phyloP scores from a whole-genome alignment of 2,797 vertebrate genomes.

The Crenuchus spilurus region DNA sequence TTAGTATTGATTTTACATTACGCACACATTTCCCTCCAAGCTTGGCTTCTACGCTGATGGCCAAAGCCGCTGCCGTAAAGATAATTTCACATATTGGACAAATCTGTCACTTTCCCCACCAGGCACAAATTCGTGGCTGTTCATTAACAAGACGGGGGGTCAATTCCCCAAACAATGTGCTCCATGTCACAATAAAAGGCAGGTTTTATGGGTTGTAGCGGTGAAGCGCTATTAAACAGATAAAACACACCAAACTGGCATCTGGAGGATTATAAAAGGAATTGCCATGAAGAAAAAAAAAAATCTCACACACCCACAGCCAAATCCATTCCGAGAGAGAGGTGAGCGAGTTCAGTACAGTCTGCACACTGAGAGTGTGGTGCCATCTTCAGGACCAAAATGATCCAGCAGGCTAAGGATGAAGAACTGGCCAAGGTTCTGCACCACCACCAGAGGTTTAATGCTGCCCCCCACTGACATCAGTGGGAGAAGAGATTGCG shows the following conservation, averaged over 20 bases:
- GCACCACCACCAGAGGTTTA: slow-evolving; percentile 33
- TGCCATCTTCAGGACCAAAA: slow-evolving; percentile 35
- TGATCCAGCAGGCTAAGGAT: not conserved
- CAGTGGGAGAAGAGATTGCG: not conserved
- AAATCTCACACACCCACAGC: slow-evolving; percentile 73
- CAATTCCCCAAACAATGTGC: slow-evolving; percentile 64
- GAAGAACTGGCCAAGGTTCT: not conserved
- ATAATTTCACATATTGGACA: slow-evolving; percentile 69
- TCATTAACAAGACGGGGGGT: slow-evolving; percentile 73
- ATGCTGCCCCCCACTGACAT: slow-evolving; percentile 46
- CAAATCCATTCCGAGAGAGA: slow-evolving; percentile 50
- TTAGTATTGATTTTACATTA: slow-evolving; percentile 74
- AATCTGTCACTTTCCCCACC: slow-evolving; percentile 60
- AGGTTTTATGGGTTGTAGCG: slow-evolving; percentile 61
- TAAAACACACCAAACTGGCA: slow-evolving; percentile 63
- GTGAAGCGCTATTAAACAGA: slow-evolving; percentile 64
- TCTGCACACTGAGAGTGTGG: not conserved
- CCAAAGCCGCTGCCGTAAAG: slow-evolving; percentile 58
- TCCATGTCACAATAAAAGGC: slow-evolving; percentile 63
- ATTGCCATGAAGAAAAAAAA: slow-evolving; percentile 79
- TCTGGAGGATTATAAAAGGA: slow-evolving; percentile 66
- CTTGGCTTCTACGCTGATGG: slow-evolving; percentile 34
- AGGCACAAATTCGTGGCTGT: slow-evolving; percentile 76
- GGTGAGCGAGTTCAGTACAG: slow-evolving; percentile 51
- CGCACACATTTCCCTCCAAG: slow-evolving; percentile 29